These are phyloP conservation scores for Lepidochrysops patricia DNA, from an alignment of 2,888 invertebrate genomes.

Conservation along the genomic window DNA sequence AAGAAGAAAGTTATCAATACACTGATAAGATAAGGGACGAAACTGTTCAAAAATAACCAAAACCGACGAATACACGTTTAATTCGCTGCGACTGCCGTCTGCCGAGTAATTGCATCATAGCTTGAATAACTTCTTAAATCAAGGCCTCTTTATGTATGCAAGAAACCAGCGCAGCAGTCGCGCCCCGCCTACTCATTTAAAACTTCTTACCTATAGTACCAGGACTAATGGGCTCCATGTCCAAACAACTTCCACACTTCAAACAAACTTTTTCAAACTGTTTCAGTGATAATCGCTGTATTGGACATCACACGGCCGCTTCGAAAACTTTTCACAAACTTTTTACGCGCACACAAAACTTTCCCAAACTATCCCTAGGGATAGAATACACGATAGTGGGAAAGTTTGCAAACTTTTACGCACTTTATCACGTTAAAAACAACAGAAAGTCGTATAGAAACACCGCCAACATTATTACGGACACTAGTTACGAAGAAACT, in stretches of 20 bases:
- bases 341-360: slow-evolving; percentile 25
- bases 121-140: slow-evolving; percentile 28
- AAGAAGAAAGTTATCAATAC: slow-evolving; percentile 30
- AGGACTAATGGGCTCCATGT: slow-evolving; percentile 53
- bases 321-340: slow-evolving; percentile 40
- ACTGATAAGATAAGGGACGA: slow-evolving; percentile 51
- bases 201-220: slow-evolving; percentile 62
- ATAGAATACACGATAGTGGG: slow-evolving; percentile 18
- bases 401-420: slow-evolving; percentile 27
- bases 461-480: slow-evolving; percentile 35
- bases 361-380: slow-evolving; percentile 20
- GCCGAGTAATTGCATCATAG: slow-evolving; percentile 31
- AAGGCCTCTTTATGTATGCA: slow-evolving; percentile 35
- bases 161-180: slow-evolving; percentile 15
- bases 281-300: slow-evolving; percentile 46
- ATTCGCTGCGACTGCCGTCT: slow-evolving; percentile 20
- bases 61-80: slow-evolving; percentile 14
- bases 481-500: slow-evolving; percentile 33
- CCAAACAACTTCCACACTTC: slow-evolving; percentile 30
- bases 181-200: slow-evolving; percentile 17
- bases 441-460: slow-evolving; percentile 30
- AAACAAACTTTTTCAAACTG: slow-evolving; percentile 37
- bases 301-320: slow-evolving; percentile 56
- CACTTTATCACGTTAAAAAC: slow-evolving; percentile 28
- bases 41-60: slow-evolving; percentile 26